Conservation (phyloP, 2,888 invertebrate genomes). For the Hydropsyche betteni region DNA sequence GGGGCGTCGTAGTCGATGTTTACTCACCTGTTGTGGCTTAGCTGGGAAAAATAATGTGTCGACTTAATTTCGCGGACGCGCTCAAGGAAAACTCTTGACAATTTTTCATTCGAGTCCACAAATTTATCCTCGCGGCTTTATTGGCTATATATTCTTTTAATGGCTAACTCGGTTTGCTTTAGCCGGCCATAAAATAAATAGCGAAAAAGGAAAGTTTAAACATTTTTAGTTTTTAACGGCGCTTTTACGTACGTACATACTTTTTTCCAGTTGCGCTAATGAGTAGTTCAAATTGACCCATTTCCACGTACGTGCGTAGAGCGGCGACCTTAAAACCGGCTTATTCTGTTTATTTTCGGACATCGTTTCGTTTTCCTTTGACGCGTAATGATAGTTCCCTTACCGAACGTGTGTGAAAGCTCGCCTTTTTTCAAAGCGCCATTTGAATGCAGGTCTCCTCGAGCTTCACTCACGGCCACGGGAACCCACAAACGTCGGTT, state of each 20-base stretch:
- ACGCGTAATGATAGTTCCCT: not conserved
- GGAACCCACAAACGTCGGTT: slow-evolving; percentile 11
- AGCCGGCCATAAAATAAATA: slow-evolving; percentile 35
- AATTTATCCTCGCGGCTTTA: slow-evolving; percentile 44
- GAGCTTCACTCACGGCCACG: not conserved
- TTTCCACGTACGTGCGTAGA: too few relatives aligned
- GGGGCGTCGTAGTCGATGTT: not conserved
- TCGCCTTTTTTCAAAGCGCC: slow-evolving; percentile 2
- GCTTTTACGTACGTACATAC: not conserved
- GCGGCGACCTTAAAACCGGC: too few relatives aligned
- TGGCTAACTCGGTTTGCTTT: slow-evolving; percentile 38
- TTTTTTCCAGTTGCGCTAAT: too few relatives aligned
- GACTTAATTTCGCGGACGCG: slow-evolving; percentile 33
- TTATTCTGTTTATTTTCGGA: too few relatives aligned
- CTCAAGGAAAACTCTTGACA: slow-evolving; percentile 28
- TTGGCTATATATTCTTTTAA: slow-evolving; percentile 48
- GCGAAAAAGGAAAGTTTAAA: slow-evolving; percentile 39
- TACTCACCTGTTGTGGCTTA: slow-evolving; percentile 40
- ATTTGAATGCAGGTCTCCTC: slow-evolving; percentile 1
- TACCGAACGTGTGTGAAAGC: not conserved
- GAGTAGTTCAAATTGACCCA: too few relatives aligned
- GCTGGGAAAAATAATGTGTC: slow-evolving; percentile 34
- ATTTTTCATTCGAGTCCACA: slow-evolving; percentile 40
- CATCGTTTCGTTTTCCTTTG: too few relatives aligned
- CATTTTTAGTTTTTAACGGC: slow-evolving; percentile 36